phyloP scores from a whole-genome alignment of 2,113 vertebrate species.

The Mesitornis unicolor region DNA sequence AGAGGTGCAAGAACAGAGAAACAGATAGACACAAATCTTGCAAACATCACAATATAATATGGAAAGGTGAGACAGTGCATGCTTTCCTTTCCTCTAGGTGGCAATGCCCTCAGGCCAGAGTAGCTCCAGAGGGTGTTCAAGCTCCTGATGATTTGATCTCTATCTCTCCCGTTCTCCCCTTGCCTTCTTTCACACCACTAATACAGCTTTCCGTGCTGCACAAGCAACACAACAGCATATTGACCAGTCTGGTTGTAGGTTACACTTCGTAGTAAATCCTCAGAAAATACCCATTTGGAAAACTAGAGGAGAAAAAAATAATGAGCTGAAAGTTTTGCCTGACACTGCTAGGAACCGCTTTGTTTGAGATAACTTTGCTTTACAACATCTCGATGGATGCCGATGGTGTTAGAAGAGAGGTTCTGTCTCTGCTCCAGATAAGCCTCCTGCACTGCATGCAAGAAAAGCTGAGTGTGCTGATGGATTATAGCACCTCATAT shows the following conservation, averaged over 20 bases:
- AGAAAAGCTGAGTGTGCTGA: neutral
- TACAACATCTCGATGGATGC: neutral
- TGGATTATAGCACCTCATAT: neutral
- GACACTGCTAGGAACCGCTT: fast-evolving
- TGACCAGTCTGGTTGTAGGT: neutral
- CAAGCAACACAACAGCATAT: neutral
- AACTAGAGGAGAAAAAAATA: neutral
- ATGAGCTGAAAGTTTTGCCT: neutral
- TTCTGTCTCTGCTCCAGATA: neutral
- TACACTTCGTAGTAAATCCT: neutral
- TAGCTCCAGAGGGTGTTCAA: neutral
- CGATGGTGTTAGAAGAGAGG: neutral
- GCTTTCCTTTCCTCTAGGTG: neutral
- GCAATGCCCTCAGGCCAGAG: neutral
- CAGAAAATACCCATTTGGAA: neutral
- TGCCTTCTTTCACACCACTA: neutral
- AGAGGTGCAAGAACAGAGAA: neutral
- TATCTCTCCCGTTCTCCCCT: neutral
- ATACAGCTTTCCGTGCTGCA: neutral
- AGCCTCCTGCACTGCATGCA: neutral
- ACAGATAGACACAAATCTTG: neutral
- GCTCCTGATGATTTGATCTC: neutral
- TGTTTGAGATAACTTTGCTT: neutral
- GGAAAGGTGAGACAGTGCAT: neutral
- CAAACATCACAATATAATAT: neutral